Percentiles rank a stretch among this genome's conserved stretches.
phyloP scores from a whole-genome alignment of 1,140 invertebrate genomes.

The Procambarus virginalis region DNA sequence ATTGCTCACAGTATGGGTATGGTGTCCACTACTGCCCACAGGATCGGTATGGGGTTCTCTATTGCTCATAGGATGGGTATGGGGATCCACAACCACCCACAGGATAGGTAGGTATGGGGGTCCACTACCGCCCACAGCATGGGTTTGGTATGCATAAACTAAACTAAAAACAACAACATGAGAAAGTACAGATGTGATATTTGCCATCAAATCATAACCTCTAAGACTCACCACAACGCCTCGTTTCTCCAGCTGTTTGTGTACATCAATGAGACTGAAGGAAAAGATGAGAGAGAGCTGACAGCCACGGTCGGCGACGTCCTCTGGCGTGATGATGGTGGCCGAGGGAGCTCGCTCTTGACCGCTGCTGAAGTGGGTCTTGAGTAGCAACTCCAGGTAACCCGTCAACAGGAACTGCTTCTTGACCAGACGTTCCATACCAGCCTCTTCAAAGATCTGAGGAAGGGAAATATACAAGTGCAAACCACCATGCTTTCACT shows the following conservation, averaged over 20 bases:
- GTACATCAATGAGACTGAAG: conserved; percentile 74
- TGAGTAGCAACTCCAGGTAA: conserved; percentile 76
- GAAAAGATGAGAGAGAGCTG: conserved; percentile 77
- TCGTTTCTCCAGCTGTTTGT: conserved; percentile 75
- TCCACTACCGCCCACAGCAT: too few relatives aligned
- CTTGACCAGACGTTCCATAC: conserved; percentile 74
- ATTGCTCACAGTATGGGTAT: too few relatives aligned
- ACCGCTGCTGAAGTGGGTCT: conserved; percentile 29
- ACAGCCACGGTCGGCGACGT: conserved; percentile 77
- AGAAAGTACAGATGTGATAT: too few relatives aligned
- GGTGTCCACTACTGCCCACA: too few relatives aligned
- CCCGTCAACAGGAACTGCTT: conserved; percentile 79
- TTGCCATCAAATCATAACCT: too few relatives aligned
- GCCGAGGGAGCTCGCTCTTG: conserved; percentile 71
- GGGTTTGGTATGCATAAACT: too few relatives aligned
- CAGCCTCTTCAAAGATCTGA: conserved; percentile 77
- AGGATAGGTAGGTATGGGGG: too few relatives aligned
- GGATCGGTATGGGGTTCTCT: too few relatives aligned
- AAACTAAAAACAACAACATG: too few relatives aligned
- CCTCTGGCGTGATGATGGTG: conserved; percentile 77
- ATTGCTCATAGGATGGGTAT: too few relatives aligned
- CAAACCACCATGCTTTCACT: not conserved
- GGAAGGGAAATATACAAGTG: not conserved
- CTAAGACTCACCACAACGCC: conserved; percentile 77
- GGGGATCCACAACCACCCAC: too few relatives aligned